Evolutionary conservation across 2,113 vertebrate genomes (phyloP), one percentile per base, ranked within the genome.

Genomic region (Thomomys bottae): DNA sequence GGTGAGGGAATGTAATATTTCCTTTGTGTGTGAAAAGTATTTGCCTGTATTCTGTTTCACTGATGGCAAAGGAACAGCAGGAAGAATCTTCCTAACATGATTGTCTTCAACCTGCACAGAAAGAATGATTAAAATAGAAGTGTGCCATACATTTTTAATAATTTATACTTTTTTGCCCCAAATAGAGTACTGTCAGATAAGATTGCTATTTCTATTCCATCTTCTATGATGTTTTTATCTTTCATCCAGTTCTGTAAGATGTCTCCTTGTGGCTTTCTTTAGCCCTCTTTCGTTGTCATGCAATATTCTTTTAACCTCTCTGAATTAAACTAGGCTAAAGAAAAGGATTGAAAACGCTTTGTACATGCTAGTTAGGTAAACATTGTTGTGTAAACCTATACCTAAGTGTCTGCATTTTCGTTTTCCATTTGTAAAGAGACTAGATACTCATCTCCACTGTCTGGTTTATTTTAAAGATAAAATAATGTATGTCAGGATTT

Each of bases 21-120:
- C 6, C 1, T 30, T 88, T 73, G 14, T 40, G 34, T 45, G 9
- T 67, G n/a, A 23, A 81, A 81, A 72, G 34, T 67, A 42, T 34
- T 59, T 45, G 40, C 54, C n/a, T 86, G 38, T 57, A 6, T 2
- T 34, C 45, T 84, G 36, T 83, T 59, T 5, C 36, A 54, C 32
- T 72, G 28, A 77, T 66, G 38, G 54, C 15, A 71, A 70, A 92
- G 30, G 30, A 83, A 90, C 7, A 59, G 18, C 18, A n/a, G 42
- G 66, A 87, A 92, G 14, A 36, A 12, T 94, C 23, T 77, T 42
- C 63, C 28, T 70, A 77, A 86, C 59, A 67, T 64, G 57, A 42
- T 49, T 87, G 18, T n/a, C 38, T 24, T 71, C 57, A 80, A 75
- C 8, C 42, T 28, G 71, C 11, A 57, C 7, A 42, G 40, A 70